Evolutionary conservation across 2,888 invertebrate species (phyloP), one percentile per base, ranked within the genome.

Genomic region (Pseudoips prasinana): DNA sequence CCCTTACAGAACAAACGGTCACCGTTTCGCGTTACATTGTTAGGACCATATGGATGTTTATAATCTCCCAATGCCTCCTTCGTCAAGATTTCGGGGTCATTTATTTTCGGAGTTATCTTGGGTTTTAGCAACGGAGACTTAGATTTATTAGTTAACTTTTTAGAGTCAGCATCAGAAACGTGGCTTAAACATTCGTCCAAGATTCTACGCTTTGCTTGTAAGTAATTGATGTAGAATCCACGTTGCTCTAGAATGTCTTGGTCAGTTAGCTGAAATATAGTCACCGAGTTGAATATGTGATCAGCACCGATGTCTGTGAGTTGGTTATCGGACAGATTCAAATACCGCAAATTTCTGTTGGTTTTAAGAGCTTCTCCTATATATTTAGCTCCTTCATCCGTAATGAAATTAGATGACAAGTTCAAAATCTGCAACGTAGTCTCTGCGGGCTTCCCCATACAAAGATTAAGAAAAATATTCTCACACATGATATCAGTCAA

Each of bases 311-410:
- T 54, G 33, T 79, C 77, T 22, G 48, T 35, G 8, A 81, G 71
- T 35, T 39, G 64, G 57, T 83, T 82, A 37, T 64, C 70, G 1
- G 80, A 63, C 37, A 80, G 41, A 59, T 78, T 81, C 32, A 81
- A 70, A 65, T 75, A 78, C 39, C 72, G 60, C 61, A 84, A 69
- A 53, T 53, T 54, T 48, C 80, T 72, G 63, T 83, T 83, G 34
- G 42, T 67, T 56, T 73, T 66, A 18, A 81, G 50, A 44, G 70
- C 68, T 43, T 55, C 55, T 18, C 59, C 65, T 17, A 80, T 47
- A 47, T 58, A 31, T 57, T 64, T 64, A n/a, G 67, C 73, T 30
- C 78, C 81, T 19, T 40, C 46, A 46, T 83, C 73, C n/a, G 73
- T 76, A 50, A 79, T 77, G 53, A 50, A 55, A 62, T 83, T 81